These are phyloP conservation scores for Sylvilagus bachmani DNA, from an alignment of 2,113 vertebrate species.

Conservation along the genomic window DNA sequence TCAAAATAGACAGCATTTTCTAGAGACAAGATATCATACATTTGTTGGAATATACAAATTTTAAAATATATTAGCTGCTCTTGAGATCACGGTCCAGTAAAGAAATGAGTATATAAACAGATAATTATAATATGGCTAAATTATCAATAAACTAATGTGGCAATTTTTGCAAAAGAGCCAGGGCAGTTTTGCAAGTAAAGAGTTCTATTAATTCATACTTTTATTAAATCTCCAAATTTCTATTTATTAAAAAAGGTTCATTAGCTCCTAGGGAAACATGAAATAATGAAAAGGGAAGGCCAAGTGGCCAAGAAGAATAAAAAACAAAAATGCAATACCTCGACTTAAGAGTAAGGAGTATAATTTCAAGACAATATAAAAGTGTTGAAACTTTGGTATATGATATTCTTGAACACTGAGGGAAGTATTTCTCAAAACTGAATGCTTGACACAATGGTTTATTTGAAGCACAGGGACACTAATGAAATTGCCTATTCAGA, in stretches of 20 bases:
- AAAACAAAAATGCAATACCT: slow-evolving; percentile 43
- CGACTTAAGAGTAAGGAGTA: slow-evolving; percentile 30
- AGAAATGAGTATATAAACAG: slow-evolving; percentile 19
- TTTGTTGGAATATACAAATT: background rate
- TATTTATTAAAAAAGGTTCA: background rate
- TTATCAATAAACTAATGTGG: slow-evolving; percentile 23
- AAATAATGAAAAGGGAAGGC: slow-evolving; percentile 39
- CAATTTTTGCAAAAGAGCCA: background rate
- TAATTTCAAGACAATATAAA: slow-evolving; percentile 61
- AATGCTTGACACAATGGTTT: slow-evolving; percentile 37
- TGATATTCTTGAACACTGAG: slow-evolving; percentile 15
- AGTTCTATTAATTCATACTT: slow-evolving; percentile 22
- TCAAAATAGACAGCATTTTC: slow-evolving; percentile 35
- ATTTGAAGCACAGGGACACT: slow-evolving; percentile 57
- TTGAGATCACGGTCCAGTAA: background rate
- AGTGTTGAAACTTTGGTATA: slow-evolving; percentile 26
- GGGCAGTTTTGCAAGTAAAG: background rate
- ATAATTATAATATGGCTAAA: slow-evolving; percentile 19
- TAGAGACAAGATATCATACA: background rate
- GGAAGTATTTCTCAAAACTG: slow-evolving; percentile 50
- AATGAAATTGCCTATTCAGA: slow-evolving; percentile 70
- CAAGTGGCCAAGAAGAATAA: background rate
- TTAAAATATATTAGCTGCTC: slow-evolving; percentile 32
- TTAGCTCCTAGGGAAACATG: background rate
- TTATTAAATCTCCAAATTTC: slow-evolving; percentile 59